phyloP scores from a whole-genome alignment of 2,888 invertebrate genomes.

The Ditylenchus weischeri region DNA sequence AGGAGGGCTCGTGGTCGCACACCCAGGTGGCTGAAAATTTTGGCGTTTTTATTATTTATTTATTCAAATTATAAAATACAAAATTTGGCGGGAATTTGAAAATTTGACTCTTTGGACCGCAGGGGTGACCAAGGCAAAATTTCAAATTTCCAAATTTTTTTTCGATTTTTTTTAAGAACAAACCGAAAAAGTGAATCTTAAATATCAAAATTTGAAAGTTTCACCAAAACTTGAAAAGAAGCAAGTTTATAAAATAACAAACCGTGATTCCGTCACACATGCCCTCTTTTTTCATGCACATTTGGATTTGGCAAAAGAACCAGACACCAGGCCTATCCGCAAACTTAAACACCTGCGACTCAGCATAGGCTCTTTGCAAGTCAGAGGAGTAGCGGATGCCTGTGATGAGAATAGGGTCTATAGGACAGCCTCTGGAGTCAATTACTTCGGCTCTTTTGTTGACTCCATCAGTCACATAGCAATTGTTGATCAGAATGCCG shows the following conservation, averaged over 20 bases:
- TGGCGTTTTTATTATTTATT: no score
- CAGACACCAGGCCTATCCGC: conserved; percentile 59
- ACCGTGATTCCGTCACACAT: conserved; percentile 56
- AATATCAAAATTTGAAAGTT: conserved; percentile 1
- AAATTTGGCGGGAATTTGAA: background rate
- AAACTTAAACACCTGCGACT: conserved; percentile 58
- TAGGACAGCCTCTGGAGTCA: conserved; percentile 54
- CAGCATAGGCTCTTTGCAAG: conserved; percentile 58
- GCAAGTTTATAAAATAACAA: background rate
- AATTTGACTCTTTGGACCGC: background rate
- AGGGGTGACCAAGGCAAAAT: no score
- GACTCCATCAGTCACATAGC: conserved; percentile 59
- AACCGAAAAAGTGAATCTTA: conserved; percentile 5
- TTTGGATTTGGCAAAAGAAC: conserved; percentile 59
- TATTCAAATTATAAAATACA: no score
- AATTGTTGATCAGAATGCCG: conserved; percentile 58
- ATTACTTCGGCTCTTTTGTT: conserved; percentile 56
- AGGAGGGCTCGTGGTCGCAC: conserved; percentile 35
- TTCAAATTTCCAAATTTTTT: background rate
- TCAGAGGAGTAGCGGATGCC: conserved; percentile 57
- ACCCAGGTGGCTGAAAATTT: conserved; percentile 39
- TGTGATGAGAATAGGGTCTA: conserved; percentile 57
- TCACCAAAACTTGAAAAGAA: background rate
- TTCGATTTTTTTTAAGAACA: background rate
- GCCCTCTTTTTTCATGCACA: conserved; percentile 58